These are phyloP conservation scores for Anastrepha ludens DNA, from an alignment of 1,140 invertebrate genomes.

Conservation along the genomic window DNA sequence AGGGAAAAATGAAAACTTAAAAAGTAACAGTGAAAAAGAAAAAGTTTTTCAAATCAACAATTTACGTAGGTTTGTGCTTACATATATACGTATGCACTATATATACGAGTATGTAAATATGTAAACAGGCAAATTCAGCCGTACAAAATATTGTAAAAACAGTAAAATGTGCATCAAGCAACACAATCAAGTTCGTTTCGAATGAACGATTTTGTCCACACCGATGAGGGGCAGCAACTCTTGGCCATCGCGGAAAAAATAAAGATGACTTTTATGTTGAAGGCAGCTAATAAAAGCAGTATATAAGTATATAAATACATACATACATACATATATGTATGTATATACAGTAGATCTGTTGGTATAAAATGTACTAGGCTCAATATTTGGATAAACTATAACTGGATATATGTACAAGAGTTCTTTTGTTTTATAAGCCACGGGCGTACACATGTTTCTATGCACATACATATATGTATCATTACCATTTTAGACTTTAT, in stretches of 20 bases:
- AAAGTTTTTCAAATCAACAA: background rate
- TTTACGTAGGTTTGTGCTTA: background rate
- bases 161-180: background rate
- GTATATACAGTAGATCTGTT: background rate
- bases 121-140: too few relatives aligned
- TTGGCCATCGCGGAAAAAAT: background rate
- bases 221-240: background rate
- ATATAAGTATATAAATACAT: background rate
- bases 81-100: background rate
- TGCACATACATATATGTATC: background rate
- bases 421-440: background rate
- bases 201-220: slow-evolving; percentile 12
- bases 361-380: background rate
- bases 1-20: background rate
- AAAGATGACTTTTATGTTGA: background rate
- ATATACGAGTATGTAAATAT: too few relatives aligned
- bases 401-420: too few relatives aligned
- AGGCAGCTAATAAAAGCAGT: background rate
- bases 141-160: background rate
- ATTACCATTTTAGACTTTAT: slow-evolving; percentile 1
- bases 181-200: slow-evolving; percentile 9
- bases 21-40: slow-evolving; percentile 15
- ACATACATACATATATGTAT: background rate
- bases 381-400: too few relatives aligned
- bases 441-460: background rate